A percentile compares a stretch with the other conserved stretches of the same genome.
Evolutionary conservation across 1,140 invertebrate genomes (phyloP).

Genomic region (Cherax quadricarinatus): DNA sequence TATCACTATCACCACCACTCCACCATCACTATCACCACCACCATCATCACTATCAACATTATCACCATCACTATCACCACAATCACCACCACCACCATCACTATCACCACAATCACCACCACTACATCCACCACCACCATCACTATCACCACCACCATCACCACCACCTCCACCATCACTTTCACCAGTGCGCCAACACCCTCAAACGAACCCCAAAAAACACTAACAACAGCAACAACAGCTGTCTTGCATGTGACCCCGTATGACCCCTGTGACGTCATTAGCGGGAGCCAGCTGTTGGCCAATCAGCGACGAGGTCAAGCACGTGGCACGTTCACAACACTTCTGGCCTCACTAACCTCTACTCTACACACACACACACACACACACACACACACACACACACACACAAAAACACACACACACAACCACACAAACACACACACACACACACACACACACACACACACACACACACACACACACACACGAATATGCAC

Average conservation of each 20-base stretch:
- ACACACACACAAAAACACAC: no score
- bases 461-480: no score
- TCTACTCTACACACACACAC: no score
- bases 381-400: no score
- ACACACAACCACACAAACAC: no score
- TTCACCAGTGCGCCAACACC: background rate
- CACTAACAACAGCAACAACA: background rate
- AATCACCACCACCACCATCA: no score
- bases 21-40: background rate
- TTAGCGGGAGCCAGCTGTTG: background rate
- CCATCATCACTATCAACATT: background rate
- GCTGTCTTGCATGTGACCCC: background rate
- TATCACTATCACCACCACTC: background rate
- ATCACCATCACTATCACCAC: background rate
- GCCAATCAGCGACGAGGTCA: conserved; percentile 15
- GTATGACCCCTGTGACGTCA: background rate
- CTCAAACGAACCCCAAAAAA: background rate
- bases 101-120: background rate
- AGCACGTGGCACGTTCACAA: background rate
- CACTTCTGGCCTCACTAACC: no score
- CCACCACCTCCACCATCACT: background rate
- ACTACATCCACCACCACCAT: background rate
- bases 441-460: no score
- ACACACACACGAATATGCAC: no score
- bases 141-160: background rate